These are phyloP conservation scores for Sparus aurata DNA, from an alignment of 2,797 vertebrate genomes.

Conservation along the genomic window DNA sequence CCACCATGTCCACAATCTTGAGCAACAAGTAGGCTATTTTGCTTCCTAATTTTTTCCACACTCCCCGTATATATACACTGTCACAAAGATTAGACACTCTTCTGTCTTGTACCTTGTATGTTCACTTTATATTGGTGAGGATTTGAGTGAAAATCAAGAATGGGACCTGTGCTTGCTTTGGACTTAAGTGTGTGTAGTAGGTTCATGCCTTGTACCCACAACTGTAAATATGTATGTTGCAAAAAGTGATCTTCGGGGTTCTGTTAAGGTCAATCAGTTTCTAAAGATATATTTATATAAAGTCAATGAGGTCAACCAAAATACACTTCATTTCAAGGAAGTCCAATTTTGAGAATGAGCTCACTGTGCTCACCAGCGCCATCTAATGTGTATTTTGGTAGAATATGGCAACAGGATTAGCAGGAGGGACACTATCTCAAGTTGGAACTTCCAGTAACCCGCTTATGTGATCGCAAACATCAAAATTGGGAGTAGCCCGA, in stretches of 20 bases:
- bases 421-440: background rate
- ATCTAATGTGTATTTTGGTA: conserved; percentile 16
- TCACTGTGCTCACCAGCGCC: conserved; percentile 20
- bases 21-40: too few species aligned
- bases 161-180: background rate
- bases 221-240: background rate
- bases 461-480: background rate
- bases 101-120: background rate
- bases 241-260: background rate
- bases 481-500: fast-evolving
- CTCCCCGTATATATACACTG: too few species aligned
- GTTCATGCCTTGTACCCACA: background rate
- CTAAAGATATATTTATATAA: too few species aligned
- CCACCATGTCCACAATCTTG: too few species aligned
- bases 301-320: too few species aligned
- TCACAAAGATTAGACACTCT: too few species aligned
- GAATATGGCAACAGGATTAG: background rate
- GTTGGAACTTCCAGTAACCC: background rate
- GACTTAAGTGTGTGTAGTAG: background rate
- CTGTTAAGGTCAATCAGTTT: background rate
- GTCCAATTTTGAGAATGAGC: background rate
- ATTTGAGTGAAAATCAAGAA: background rate
- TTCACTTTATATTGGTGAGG: background rate
- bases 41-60: too few species aligned
- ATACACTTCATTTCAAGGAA: background rate